phyloP scores from a whole-genome alignment of 2,113 vertebrate genomes.

The Fulica atra region DNA sequence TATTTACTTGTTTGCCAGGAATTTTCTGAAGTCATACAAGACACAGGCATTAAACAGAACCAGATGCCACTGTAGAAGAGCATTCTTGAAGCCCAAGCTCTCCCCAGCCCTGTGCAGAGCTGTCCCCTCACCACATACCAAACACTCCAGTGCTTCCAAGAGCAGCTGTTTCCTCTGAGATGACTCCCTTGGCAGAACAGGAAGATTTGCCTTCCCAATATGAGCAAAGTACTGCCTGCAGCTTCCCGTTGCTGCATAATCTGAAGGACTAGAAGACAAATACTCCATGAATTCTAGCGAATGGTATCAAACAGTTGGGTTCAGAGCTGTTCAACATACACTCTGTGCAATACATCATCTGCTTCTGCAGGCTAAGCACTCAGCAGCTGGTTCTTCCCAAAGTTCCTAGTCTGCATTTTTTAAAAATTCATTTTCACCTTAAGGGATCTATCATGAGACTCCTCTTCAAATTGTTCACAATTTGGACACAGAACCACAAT shows the following conservation, averaged over 20 bases:
- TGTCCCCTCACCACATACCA: constrained; percentile 3
- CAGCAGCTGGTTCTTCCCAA: background rate
- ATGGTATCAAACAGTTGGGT: background rate
- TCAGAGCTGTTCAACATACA: background rate
- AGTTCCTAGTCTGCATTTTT: background rate
- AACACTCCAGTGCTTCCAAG: constrained; percentile 36
- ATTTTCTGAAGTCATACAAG: constrained; percentile 5
- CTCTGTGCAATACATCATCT: rapidly evolving
- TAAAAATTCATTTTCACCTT: background rate
- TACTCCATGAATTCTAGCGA: background rate
- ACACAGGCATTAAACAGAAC: background rate
- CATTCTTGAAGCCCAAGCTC: background rate
- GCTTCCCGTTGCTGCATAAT: constrained; percentile 9
- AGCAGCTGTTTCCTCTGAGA: constrained; percentile 38
- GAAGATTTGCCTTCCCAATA: background rate
- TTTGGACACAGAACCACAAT: background rate
- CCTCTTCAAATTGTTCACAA: background rate
- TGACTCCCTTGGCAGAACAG: background rate
- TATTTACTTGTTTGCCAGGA: background rate
- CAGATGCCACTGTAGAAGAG: background rate
- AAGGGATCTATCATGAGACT: background rate
- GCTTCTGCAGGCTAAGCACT: background rate
- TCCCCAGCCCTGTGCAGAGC: background rate
- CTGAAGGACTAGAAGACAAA: constrained; percentile 39
- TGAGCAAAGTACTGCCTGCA: constrained; percentile 46